Base-by-base conservation (phyloP, 2,888 invertebrate genomes). In the Notodonta ziczac region DNA sequence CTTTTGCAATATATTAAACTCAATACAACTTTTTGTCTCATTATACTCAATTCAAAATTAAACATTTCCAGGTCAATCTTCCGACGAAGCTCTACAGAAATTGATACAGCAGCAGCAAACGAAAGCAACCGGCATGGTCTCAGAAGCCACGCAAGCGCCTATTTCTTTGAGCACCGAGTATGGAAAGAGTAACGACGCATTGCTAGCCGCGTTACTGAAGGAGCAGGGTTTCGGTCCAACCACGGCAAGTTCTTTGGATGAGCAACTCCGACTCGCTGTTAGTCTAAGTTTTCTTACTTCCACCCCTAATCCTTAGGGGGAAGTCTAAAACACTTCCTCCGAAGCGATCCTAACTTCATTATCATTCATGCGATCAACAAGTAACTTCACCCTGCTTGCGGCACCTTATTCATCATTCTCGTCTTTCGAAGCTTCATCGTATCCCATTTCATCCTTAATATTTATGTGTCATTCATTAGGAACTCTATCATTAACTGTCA, bases 151-250 rank as follows among this genome's bases (percentile, higher is more conserved):
- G 5, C 88, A 86, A 73, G 78, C 90, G 65, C 91, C 94, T 59
- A 77, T 91, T 35, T 87, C 90, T 13, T 73, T 94, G 63, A 94
- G 94, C 77, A 94, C 94, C 9, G 94, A 94, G 74, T 95, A 93
- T 62, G 96, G 95, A 13, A 94, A 95, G 74, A 95, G 95, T 63
- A 95, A 96, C 74, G 96, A 96, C 66, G 96, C 96, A 0, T 87
- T 96, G 66, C 90, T 96, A 39, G 96, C 96, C 0, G 95, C 96
- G 4, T 86, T 96, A 60, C 87, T 96, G 57, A 96, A 96, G 86
- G 95, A 96, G 75, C 95, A 96, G 80, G 96, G 96, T 51, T 96
- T 96, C 73, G 96, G 95, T 62, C 96, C 97, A 5, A 94, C 95
- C n/a, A 96, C 96, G 65, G 96, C 96, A 73, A 95, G 94, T 87